A percentile compares a stretch with the other conserved stretches of the same genome.
phyloP scores from a whole-genome alignment of 2,797 vertebrate species.

The Sardinella longiceps region DNA sequence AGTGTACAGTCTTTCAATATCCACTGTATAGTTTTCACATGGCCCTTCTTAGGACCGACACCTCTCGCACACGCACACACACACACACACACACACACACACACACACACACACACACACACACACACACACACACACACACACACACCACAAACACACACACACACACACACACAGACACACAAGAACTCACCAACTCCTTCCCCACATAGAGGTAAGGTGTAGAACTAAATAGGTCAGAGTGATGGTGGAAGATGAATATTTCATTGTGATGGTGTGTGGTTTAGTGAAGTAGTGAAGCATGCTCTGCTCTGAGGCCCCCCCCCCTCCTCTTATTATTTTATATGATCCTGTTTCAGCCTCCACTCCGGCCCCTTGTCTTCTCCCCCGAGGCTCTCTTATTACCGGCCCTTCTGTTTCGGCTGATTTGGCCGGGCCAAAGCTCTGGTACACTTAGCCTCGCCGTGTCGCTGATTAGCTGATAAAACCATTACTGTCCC shows the following conservation, averaged over 20 bases:
- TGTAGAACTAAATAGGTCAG: constrained; percentile 69
- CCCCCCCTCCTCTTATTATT: constrained; percentile 53
- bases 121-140: too few relatives aligned
- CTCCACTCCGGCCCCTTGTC: constrained; percentile 31
- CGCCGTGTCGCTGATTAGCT: neutral
- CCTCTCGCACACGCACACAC: too few relatives aligned
- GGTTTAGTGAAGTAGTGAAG: constrained; percentile 46
- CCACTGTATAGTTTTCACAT: neutral
- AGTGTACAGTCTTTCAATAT: neutral
- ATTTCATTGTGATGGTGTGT: constrained; percentile 67
- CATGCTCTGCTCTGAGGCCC: constrained; percentile 47
- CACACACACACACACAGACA: too few relatives aligned
- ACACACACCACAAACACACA: too few relatives aligned
- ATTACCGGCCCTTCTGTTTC: constrained; percentile 18
- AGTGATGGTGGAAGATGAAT: constrained; percentile 67
- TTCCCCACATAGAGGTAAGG: constrained; percentile 28
- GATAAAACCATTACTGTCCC: neutral
- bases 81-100: too few relatives aligned
- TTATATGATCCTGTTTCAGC: constrained; percentile 17
- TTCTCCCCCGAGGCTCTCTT: constrained; percentile 33
- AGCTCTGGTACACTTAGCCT: neutral
- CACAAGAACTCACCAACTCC: too few relatives aligned
- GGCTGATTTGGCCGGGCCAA: neutral
- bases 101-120: too few relatives aligned
- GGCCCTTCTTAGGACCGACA: neutral